Evolutionary conservation across 1,140 invertebrate species (phyloP), one percentile per base, ranked within the genome.

Genomic region (Globodera ellingtonae): DNA sequence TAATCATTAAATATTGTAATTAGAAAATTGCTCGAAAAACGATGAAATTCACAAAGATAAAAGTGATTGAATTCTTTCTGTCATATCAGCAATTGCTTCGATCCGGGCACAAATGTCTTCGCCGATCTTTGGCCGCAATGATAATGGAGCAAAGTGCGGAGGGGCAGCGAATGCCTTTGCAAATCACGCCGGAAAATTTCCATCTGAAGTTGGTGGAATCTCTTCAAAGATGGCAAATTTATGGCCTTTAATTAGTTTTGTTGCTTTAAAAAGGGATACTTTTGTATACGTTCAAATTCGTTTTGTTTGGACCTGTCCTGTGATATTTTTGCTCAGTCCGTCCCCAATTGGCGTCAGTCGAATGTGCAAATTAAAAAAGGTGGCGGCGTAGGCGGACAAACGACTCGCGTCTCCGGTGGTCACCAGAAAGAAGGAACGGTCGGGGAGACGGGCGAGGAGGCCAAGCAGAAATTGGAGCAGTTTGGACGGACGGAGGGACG

Each of bases 251-350:
- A 65, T 65, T 15, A 21, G 3, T 65, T 13, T 79, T 79, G 67
- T 35, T 35, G 2, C 35, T 35, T 35, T 35, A 78, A 3, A 35
- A 46, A 46, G 79, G 15, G 79, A 78, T n/a, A 82, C 15, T n/a
- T 15, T 15, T 2, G 69, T 59, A 71, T 67, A n/a, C 72, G 24
- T 69, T 35, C 13, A 69, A 48, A 48, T 13, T 71, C 6, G 15
- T 79, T 4, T 76, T 56, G 0, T 56, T n/a, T 13, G n/a, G 44
- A 81, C 79, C 78, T 81, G 46, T 47, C 79, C 79, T 18, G 79
- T 81, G 50, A 81, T 72, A 56, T 84, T 81, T 46, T 82, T 71
- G 13, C 79, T 82, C 50, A 82, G 74, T 50, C 79, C 79, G 79
- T 78, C 50, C 10, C 79, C 81, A 70, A 81, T 81, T 46, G 79